Evolutionary conservation across 2,888 invertebrate genomes (phyloP).

Genomic region (Bembecia ichneumoniformis): DNA sequence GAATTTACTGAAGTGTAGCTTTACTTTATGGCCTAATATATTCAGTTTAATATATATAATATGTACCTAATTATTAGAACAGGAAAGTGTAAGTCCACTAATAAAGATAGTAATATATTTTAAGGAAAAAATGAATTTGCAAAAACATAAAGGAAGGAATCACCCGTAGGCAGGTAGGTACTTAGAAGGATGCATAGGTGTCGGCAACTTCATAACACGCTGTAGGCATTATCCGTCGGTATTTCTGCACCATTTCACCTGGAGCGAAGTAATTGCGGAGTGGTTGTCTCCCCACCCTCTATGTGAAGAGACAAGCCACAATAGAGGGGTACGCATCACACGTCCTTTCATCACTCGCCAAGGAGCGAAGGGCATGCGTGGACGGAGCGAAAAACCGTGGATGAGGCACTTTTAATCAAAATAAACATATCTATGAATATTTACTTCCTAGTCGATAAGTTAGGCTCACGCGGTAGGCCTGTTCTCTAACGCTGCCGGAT

Average conservation of each 20-base stretch:
- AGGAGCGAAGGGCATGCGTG: conserved; percentile 50
- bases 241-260: conserved; percentile 32
- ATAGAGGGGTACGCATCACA: conserved; percentile 54
- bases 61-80: too few relatives aligned
- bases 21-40: too few relatives aligned
- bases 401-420: neutral
- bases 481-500: too few relatives aligned
- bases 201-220: neutral
- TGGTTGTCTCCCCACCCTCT: conserved; percentile 1
- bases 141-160: too few relatives aligned
- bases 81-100: too few relatives aligned
- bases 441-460: too few relatives aligned
- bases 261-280: conserved; percentile 31
- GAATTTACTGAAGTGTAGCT: too few relatives aligned
- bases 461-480: too few relatives aligned
- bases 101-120: too few relatives aligned
- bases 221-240: conserved; percentile 1
- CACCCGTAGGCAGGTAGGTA: neutral
- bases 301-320: conserved; percentile 37
- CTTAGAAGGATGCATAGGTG: neutral
- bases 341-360: conserved; percentile 59
- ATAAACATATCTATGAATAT: too few relatives aligned
- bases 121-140: too few relatives aligned
- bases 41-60: too few relatives aligned
- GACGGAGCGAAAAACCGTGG: neutral